Conservation (phyloP, 2,888 invertebrate species). For the Petrophora chlorosata region DNA sequence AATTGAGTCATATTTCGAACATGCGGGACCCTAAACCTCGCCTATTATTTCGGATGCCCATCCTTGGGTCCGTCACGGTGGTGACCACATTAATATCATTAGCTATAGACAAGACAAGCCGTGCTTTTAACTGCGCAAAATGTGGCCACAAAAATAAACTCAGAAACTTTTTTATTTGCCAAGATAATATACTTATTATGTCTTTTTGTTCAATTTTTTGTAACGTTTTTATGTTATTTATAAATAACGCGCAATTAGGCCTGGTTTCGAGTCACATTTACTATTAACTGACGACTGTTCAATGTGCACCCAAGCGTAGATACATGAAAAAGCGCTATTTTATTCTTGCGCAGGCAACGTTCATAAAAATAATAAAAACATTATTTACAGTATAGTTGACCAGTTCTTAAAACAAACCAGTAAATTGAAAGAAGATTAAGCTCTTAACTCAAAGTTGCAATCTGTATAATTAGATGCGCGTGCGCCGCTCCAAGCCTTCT, state of each 20-base stretch:
- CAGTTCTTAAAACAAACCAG: too few relatives aligned
- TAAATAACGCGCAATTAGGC: too few relatives aligned
- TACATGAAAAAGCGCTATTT: too few relatives aligned
- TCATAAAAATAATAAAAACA: too few relatives aligned
- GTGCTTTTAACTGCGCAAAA: constrained; percentile 19
- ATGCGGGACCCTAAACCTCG: constrained; percentile 25
- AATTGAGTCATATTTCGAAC: too few relatives aligned
- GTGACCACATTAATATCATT: constrained; percentile 36
- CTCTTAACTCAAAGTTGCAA: constrained; percentile 22
- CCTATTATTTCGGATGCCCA: constrained; percentile 33
- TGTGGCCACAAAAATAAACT: not conserved
- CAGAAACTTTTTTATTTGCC: not conserved
- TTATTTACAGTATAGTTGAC: too few relatives aligned
- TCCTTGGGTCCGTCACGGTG: constrained; percentile 41
- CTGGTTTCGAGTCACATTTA: too few relatives aligned
- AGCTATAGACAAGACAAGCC: constrained; percentile 25
- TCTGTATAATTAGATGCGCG: constrained; percentile 45
- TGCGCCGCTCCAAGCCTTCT: constrained; percentile 37
- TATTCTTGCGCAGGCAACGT: too few relatives aligned
- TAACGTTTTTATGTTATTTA: not conserved
- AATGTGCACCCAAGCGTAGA: too few relatives aligned
- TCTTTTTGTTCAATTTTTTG: not conserved
- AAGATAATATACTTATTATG: not conserved
- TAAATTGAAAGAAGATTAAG: constrained; percentile 22
- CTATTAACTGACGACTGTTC: too few relatives aligned